A percentile compares a stretch with the other conserved stretches of the same genome.
These are phyloP conservation scores for Virgularia gustaviana DNA, from an alignment of 92 coral and sea anemone genomes.

Conservation along the genomic window DNA sequence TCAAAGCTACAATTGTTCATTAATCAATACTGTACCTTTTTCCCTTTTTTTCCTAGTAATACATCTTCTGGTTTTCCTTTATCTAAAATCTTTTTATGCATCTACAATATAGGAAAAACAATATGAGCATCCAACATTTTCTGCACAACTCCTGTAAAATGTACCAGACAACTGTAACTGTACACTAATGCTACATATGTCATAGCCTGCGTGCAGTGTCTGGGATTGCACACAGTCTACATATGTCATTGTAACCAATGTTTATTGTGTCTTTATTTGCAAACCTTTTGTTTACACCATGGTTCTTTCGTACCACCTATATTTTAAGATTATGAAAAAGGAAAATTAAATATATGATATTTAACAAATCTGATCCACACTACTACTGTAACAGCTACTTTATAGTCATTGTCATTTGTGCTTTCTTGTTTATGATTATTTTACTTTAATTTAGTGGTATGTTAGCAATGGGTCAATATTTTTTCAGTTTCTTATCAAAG, in stretches of 20 bases:
- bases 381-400: too few relatives aligned
- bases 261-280: too few relatives aligned
- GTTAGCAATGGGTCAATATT: neutral
- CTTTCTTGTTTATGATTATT: too few relatives aligned
- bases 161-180: too few relatives aligned
- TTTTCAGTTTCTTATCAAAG: neutral
- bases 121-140: neutral
- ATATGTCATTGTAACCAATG: neutral
- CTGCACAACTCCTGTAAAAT: too few relatives aligned
- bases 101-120: slow-evolving; percentile 46
- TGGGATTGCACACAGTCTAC: neutral
- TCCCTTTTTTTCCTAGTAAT: slow-evolving; percentile 77
- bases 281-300: slow-evolving; percentile 88
- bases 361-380: too few relatives aligned
- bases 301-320: slow-evolving; percentile 80
- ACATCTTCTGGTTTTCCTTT: slow-evolving; percentile 97
- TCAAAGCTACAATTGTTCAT: too few relatives aligned
- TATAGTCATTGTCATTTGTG: too few relatives aligned
- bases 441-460: too few relatives aligned
- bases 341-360: too few relatives aligned
- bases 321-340: too few relatives aligned
- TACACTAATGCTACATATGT: neutral
- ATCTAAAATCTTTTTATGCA: slow-evolving; percentile 96
- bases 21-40: slow-evolving; percentile 57
- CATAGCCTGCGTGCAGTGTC: neutral